Percentiles rank a stretch among this genome's conserved stretches.
Conservation (phyloP, 1,140 invertebrate genomes). For the Hesperophylax magnus region DNA sequence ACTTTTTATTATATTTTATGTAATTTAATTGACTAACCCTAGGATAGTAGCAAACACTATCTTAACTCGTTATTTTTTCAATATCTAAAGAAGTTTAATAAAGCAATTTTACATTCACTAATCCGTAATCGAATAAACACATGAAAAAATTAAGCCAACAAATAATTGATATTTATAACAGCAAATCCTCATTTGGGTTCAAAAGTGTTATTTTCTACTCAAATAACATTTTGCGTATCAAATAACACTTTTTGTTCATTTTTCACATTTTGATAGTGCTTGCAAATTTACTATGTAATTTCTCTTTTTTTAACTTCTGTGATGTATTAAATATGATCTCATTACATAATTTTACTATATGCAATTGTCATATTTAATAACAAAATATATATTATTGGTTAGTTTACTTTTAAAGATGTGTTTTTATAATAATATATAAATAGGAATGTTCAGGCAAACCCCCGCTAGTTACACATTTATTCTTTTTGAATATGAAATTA, state of each 20-base stretch:
- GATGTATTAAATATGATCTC: slow-evolving; percentile 73
- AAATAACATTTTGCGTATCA: background rate
- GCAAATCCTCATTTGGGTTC: background rate
- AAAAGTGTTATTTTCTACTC: background rate
- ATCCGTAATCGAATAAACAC: background rate
- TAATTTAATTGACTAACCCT: background rate
- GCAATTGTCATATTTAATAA: slow-evolving; percentile 67
- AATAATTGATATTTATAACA: background rate
- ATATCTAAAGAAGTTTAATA: background rate
- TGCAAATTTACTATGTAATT: slow-evolving; percentile 7
- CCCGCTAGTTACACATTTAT: too few species aligned
- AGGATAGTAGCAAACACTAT: slow-evolving; percentile 38
- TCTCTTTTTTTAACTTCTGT: slow-evolving; percentile 67
- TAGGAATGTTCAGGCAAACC: background rate
- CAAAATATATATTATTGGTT: slow-evolving; percentile 42
- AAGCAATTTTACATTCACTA: background rate
- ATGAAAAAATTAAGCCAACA: background rate
- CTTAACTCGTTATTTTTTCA: background rate
- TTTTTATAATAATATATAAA: slow-evolving; percentile 13
- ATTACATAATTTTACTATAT: slow-evolving; percentile 69
- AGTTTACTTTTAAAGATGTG: slow-evolving; percentile 41
- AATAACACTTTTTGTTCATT: slow-evolving; percentile 13
- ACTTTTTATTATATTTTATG: background rate
- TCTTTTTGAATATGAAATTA: too few species aligned
- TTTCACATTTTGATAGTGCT: slow-evolving; percentile 60